Percentiles rank a stretch among this genome's conserved stretches.
Conservation (phyloP, 1,140 invertebrate species). For the Diplogasteroides magnus region DNA sequence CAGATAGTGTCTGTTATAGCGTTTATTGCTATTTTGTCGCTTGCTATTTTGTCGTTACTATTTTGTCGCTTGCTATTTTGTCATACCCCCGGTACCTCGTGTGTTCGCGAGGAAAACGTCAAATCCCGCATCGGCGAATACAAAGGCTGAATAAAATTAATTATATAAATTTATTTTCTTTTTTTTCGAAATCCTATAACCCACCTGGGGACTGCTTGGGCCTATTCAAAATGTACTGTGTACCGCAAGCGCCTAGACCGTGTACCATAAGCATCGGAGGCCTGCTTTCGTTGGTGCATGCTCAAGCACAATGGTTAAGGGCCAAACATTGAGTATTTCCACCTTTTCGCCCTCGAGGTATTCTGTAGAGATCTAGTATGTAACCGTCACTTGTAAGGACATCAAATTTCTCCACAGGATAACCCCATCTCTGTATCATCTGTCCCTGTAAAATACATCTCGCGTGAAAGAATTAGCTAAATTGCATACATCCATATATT, state of each 20-base stretch:
- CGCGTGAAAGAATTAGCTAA: too few relatives aligned
- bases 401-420: background rate
- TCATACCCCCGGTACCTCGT: too few relatives aligned
- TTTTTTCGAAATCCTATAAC: too few relatives aligned
- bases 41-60: too few relatives aligned
- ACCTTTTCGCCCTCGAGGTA: background rate
- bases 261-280: background rate
- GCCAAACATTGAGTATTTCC: background rate
- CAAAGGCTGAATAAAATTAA: background rate
- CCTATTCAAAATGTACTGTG: background rate
- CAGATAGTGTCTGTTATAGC: too few relatives aligned
- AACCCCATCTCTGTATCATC: background rate
- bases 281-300: background rate
- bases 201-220: background rate
- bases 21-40: too few relatives aligned
- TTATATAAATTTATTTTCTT: too few relatives aligned
- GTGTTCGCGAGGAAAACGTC: background rate
- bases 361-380: background rate
- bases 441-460: too few relatives aligned
- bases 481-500: too few relatives aligned
- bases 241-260: background rate
- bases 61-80: too few relatives aligned
- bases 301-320: background rate
- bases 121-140: background rate
- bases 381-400: background rate